These are phyloP conservation scores for Rhea pennata DNA, from an alignment of 2,113 vertebrate genomes.

Conservation along the genomic window DNA sequence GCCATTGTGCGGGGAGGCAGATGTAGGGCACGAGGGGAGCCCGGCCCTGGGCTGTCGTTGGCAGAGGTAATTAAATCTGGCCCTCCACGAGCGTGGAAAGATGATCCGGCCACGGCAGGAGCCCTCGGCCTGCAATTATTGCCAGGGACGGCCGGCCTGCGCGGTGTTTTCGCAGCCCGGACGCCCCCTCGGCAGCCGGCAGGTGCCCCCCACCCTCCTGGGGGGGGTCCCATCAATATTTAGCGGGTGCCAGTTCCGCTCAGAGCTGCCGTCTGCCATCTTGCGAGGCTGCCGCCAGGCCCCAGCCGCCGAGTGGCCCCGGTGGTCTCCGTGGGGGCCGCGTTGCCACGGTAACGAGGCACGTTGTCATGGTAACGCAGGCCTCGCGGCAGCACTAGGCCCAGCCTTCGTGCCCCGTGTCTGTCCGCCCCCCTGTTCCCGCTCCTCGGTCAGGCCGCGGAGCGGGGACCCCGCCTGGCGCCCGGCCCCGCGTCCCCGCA, in stretches of 20 bases:
- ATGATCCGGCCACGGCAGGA: background rate
- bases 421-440: too few species aligned
- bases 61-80: conserved; percentile 36
- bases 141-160: background rate
- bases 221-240: background rate
- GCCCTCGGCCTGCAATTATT: background rate
- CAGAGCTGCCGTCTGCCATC: too few species aligned
- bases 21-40: background rate
- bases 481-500: rapidly evolving
- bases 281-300: too few species aligned
- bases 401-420: background rate
- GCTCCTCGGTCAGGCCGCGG: background rate
- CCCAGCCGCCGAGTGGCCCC: too few species aligned
- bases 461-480: too few species aligned
- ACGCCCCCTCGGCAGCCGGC: background rate
- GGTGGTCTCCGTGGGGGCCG: too few species aligned
- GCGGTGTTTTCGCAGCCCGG: background rate
- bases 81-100: background rate
- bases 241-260: background rate
- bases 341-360: background rate
- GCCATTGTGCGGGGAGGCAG: background rate
- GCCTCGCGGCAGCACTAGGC: background rate
- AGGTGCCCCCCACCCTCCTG: background rate
- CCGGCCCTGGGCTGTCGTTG: background rate
- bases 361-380: rapidly evolving